Base-by-base conservation (phyloP, 2,113 vertebrate species). In the Recurvirostra avosetta region DNA sequence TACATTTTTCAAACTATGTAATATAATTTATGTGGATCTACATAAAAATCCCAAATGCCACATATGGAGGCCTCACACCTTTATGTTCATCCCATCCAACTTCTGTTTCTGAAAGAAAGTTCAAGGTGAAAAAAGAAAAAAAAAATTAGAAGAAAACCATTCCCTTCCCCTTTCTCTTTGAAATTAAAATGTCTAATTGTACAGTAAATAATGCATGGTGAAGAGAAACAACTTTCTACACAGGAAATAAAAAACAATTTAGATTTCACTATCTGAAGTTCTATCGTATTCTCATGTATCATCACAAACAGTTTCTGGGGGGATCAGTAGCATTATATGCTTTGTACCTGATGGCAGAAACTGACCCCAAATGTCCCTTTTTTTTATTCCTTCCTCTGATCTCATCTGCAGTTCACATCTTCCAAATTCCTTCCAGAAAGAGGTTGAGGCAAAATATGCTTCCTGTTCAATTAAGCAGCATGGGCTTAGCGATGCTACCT, bases 381-480 rank as follows among this genome's bases (percentile, higher is more conserved):
- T 40, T 47, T 43, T 86, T 58, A 52, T 6, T 67, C 47, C 17
- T 45, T 63, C 47, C 52, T 78, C 58, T 78, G 30, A 66, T 66
- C n/a, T 70, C 53, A 74, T 43, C 73, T 88, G 27, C 32, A 58
- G 29, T 11, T 80, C 55, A 32, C 12, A n/a, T 14, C 43, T 76
- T 82, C n/a, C 56, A 81, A 65, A 9, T n/a, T 61, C 53, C 45
- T 59, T 47, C 27, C 67, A 68, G 21, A n/a, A 66, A 52, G 66
- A 6, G 25, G 8, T 0, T 82, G 59, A 73, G 27, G 30, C 9
- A 63, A 52, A 11, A 18, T 2, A 3, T 6, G 27, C n/a, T 47
- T 53, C 27, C 52, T 13, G 27, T 10, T 65, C 74, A 88, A 38
- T 1, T 68, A 23, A 43, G 79, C 56, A 95, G 62, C 47, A 17